Percentiles rank a stretch among this genome's conserved stretches.
phyloP scores from a whole-genome alignment of 1,140 invertebrate species.

The Lepidurus arcticus region DNA sequence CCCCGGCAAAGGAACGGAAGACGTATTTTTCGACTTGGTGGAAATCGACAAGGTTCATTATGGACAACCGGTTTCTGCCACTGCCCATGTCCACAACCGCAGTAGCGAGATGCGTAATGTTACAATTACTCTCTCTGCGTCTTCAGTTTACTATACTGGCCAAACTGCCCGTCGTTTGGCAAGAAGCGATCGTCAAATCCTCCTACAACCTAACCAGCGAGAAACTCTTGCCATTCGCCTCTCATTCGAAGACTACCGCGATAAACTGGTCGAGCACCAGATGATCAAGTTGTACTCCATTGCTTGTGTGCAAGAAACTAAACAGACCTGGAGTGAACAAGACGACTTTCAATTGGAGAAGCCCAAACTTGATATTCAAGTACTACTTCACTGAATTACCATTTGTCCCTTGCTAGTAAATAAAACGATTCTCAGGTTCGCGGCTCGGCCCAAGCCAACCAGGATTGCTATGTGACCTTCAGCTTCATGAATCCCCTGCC shows the following conservation, averaged over 20 bases:
- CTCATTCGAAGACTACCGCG: constrained; percentile 58
- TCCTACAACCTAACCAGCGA: constrained; percentile 29
- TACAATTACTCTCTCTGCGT: constrained; percentile 57
- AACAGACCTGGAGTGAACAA: constrained; percentile 66
- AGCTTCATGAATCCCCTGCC: constrained; percentile 65
- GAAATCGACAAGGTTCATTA: constrained; percentile 64
- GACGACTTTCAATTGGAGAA: constrained; percentile 68
- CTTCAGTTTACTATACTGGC: constrained; percentile 69
- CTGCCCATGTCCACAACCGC: constrained; percentile 59
- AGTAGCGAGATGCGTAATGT: constrained; percentile 57
- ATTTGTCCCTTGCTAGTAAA: neutral
- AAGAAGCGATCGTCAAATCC: constrained; percentile 26
- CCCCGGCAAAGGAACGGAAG: constrained; percentile 44
- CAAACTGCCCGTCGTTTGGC: constrained; percentile 50
- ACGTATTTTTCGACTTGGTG: constrained; percentile 61
- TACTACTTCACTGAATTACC: constrained; percentile 16
- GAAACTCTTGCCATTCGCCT: constrained; percentile 57
- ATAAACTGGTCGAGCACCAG: constrained; percentile 66
- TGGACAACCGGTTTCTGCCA: constrained; percentile 61
- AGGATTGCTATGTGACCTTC: constrained; percentile 47
- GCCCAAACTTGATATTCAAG: constrained; percentile 55
- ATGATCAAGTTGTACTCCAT: constrained; percentile 67
- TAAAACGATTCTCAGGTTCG: constrained; percentile 30
- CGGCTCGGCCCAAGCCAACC: constrained; percentile 29
- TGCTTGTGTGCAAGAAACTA: constrained; percentile 62